Base-by-base conservation (phyloP, 2,888 invertebrate species). In the Adela reaumurella region DNA sequence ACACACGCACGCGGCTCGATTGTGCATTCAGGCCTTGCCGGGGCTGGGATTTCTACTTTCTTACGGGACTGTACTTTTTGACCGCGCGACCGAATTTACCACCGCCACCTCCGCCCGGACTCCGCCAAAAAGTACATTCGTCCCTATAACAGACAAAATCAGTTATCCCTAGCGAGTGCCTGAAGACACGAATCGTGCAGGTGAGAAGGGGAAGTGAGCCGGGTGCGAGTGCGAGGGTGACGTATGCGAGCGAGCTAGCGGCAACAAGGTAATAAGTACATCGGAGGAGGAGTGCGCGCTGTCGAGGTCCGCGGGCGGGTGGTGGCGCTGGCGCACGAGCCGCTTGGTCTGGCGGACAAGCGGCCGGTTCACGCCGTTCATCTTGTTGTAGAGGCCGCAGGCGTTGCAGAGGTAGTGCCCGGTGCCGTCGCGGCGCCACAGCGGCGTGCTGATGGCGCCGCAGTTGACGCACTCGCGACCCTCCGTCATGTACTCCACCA, bases 391-490 rank as follows among this genome's bases (percentile, higher is more conserved):
- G 65, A 99, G 91, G 62, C 98, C 98, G 81, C 99, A 99, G 57
- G 98, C 98, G 84, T 99, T 99, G 87, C 99, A 99, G 63, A 98
- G 88, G 82, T 97, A 98, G 83, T 98, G 97, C 56, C 98, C 98
- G 63, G 95, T 96, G 72, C 95, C 95, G 84, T 99, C 98, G 70
- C 99, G 87, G 59, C 98, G 87, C 99, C 98, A 98, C 60, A 98
- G 84, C 55, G 98, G 97, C 59, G 98, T 99, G 57, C 92, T 92
- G 62, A 95, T 93, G 56, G 97, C 95, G 53, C 97, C 97, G 77
- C 97, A 97, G 82, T 97, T 97, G 54, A 97, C 96, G 81, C 97
- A 97, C 78, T 97, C 97, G 54, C 97, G 86, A 19, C 95, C 96
- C 77, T 96, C 97, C 58, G 91, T 89, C 68, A 90, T 89, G 67